A percentile compares a stretch with the other conserved stretches of the same genome.
Conservation (phyloP, 2,113 vertebrate species). For the Dipodomys stephensi region DNA sequence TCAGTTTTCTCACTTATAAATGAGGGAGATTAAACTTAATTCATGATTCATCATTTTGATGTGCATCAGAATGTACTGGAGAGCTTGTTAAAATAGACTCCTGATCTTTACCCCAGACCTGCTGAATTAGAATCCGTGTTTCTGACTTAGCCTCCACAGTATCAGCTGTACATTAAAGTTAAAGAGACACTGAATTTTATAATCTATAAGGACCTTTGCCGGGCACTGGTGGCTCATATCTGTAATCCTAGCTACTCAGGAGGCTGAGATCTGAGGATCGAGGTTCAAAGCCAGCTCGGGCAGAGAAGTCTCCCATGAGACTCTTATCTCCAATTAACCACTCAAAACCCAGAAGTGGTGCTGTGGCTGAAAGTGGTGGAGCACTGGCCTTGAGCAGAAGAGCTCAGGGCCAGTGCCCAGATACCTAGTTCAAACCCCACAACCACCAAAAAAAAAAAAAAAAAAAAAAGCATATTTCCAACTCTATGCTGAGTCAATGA, state of each 20-base stretch:
- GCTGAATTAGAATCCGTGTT: constrained; percentile 30
- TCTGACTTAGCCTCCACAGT: constrained; percentile 10
- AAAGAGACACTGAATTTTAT: constrained; percentile 32
- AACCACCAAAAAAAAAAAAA: too few relatives aligned
- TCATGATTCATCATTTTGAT: background rate
- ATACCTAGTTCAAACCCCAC: too few relatives aligned
- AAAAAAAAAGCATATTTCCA: background rate
- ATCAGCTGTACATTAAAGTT: background rate
- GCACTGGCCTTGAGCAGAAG: too few relatives aligned
- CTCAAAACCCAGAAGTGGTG: too few relatives aligned
- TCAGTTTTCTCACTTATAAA: constrained; percentile 48
- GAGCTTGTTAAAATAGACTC: constrained; percentile 50
- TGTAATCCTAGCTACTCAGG: too few relatives aligned
- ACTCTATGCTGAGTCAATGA: background rate
- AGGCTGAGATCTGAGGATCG: too few relatives aligned
- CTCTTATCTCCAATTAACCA: too few relatives aligned
- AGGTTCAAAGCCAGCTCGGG: too few relatives aligned
- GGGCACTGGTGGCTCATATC: too few relatives aligned
- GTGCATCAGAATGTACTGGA: background rate
- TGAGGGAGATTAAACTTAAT: background rate
- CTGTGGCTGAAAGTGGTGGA: too few relatives aligned
- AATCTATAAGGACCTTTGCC: background rate
- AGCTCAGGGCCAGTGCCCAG: too few relatives aligned
- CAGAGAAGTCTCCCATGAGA: too few relatives aligned
- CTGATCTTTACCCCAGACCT: constrained; percentile 23